These are phyloP conservation scores for Sitobion miscanthi DNA, from an alignment of 1,140 invertebrate genomes.

Conservation along the genomic window DNA sequence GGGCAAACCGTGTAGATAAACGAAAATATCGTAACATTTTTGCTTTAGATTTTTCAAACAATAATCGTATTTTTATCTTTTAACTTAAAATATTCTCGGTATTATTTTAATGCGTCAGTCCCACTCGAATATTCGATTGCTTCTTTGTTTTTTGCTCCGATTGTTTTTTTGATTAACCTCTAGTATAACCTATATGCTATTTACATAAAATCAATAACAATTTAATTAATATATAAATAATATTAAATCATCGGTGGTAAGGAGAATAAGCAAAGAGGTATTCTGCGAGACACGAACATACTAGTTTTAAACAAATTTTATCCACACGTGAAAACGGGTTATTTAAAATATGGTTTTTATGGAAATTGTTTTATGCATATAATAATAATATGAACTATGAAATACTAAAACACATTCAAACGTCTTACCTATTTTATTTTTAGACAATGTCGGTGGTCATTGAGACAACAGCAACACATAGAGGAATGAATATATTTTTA, in stretches of 20 bases:
- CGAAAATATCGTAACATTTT: not conserved
- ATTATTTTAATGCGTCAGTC: not conserved
- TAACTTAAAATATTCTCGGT: not conserved
- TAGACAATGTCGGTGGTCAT: conserved; percentile 50
- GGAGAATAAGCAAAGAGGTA: not conserved
- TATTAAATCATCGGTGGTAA: not conserved
- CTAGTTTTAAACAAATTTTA: too few species aligned
- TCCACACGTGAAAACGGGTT: not conserved
- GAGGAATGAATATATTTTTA: conserved; percentile 3
- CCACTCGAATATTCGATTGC: not conserved
- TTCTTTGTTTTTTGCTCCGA: not conserved
- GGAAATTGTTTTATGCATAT: not conserved
- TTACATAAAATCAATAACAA: not conserved
- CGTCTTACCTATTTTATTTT: not conserved
- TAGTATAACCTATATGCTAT: too few species aligned
- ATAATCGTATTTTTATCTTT: not conserved
- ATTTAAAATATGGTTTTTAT: not conserved
- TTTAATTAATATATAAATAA: not conserved
- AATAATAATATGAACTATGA: not conserved
- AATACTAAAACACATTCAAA: not conserved
- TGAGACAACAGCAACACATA: not conserved
- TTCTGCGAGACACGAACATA: not conserved
- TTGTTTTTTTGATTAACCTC: not conserved
- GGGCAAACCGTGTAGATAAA: too few species aligned
- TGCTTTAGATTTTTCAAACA: not conserved